Evolutionary conservation across 2,888 invertebrate genomes (phyloP).

Genomic region (Punctoribates punctum): DNA sequence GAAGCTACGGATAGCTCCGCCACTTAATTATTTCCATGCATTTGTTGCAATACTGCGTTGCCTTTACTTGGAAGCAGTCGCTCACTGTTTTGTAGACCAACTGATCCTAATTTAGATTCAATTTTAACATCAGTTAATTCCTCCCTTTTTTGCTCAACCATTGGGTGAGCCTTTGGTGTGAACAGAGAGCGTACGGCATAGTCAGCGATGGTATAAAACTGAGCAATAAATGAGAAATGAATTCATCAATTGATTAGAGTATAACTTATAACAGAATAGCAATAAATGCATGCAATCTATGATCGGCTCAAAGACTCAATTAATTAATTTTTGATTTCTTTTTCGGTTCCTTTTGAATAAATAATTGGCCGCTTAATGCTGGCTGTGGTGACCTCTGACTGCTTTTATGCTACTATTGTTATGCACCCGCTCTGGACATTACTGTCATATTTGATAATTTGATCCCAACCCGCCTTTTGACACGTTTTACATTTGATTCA

Average conservation of each 20-base stretch:
- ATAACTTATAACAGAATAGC: neutral
- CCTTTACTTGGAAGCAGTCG: neutral
- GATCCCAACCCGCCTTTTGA: conserved; percentile 39
- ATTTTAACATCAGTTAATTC: too few relatives aligned
- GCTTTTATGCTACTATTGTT: conserved; percentile 37
- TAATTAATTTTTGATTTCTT: conserved; percentile 19
- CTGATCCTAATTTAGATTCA: too few relatives aligned
- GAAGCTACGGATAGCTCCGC: neutral
- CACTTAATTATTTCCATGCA: conserved; percentile 20
- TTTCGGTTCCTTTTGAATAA: conserved; percentile 31
- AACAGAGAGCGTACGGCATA: too few relatives aligned
- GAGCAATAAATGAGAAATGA: too few relatives aligned
- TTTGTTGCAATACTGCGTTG: conserved; percentile 20
- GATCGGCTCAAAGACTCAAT: neutral
- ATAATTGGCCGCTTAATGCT: conserved; percentile 38
- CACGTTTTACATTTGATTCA: conserved; percentile 26
- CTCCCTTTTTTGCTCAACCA: too few relatives aligned
- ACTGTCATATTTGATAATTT: conserved; percentile 13
- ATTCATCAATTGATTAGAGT: too few relatives aligned
- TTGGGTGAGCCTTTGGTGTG: too few relatives aligned
- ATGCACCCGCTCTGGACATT: conserved; percentile 38
- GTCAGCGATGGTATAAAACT: neutral
- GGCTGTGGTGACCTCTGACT: conserved; percentile 35
- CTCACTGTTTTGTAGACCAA: neutral
- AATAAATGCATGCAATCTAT: conserved; percentile 27